phyloP scores from a whole-genome alignment of 1,140 invertebrate genomes.

The Procambarus virginalis region DNA sequence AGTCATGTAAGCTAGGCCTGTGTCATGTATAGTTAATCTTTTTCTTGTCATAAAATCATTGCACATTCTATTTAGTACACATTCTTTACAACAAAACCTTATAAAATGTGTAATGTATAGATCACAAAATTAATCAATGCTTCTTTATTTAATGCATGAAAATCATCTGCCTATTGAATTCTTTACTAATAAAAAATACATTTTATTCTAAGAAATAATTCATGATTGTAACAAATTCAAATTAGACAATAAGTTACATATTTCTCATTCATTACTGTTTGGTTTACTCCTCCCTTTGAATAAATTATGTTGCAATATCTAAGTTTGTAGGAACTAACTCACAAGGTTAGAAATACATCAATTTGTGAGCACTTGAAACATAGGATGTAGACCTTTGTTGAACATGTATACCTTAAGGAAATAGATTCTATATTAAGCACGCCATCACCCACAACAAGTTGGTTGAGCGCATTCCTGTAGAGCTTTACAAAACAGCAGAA shows the following conservation, averaged over 20 bases:
- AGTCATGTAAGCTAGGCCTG: background rate
- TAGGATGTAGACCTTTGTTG: background rate
- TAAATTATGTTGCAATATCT: background rate
- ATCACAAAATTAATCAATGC: background rate
- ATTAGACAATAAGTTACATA: background rate
- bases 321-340: background rate
- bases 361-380: background rate
- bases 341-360: background rate
- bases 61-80: background rate
- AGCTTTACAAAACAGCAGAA: conserved; percentile 19
- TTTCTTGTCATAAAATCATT: background rate
- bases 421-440: conserved; percentile 20
- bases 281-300: background rate
- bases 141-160: background rate
- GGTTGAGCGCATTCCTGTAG: conserved; percentile 15
- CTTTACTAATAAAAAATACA: background rate
- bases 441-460: conserved; percentile 26
- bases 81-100: background rate
- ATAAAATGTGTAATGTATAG: background rate
- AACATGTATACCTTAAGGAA: conserved; percentile 1
- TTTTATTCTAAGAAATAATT: background rate
- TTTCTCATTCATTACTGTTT: background rate
- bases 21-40: background rate
- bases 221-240: background rate
- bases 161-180: too few species aligned